Percentiles rank a stretch among this genome's conserved stretches.
Evolutionary conservation across 1,140 invertebrate genomes (phyloP).

Genomic region (Drosophila truncata): DNA sequence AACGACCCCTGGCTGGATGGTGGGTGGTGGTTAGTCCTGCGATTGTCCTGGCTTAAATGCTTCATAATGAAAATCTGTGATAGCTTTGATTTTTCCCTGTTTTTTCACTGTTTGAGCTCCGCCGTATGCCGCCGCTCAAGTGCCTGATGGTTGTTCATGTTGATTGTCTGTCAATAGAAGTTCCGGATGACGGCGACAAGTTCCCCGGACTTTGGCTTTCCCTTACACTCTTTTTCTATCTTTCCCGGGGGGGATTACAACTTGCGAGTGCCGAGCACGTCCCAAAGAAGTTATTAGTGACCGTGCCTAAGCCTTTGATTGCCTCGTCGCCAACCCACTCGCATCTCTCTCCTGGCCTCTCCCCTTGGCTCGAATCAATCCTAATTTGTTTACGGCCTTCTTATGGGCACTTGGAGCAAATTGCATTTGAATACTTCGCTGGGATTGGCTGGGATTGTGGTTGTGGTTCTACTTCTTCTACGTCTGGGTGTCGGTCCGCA

Average conservation of each 20-base stretch:
- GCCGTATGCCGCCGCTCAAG: constrained; percentile 55
- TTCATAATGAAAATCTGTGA: constrained; percentile 83
- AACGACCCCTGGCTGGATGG: constrained; percentile 12
- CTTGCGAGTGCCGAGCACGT: constrained; percentile 70
- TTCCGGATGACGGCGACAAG: constrained; percentile 18
- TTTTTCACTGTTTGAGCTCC: constrained; percentile 18
- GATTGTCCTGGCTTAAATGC: constrained; percentile 66
- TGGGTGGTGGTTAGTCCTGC: constrained; percentile 15
- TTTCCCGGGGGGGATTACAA: constrained; percentile 53
- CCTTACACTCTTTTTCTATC: background rate
- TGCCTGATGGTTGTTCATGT: constrained; percentile 76
- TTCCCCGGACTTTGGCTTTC: background rate
- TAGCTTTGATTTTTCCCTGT: constrained; percentile 74
- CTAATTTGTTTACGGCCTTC: constrained; percentile 57
- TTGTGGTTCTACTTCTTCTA: background rate
- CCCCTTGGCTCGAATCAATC: constrained; percentile 6
- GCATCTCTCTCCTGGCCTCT: background rate
- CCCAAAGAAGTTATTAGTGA: constrained; percentile 62
- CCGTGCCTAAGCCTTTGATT: constrained; percentile 77
- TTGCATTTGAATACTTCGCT: constrained; percentile 66
- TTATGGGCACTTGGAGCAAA: constrained; percentile 69
- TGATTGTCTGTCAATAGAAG: constrained; percentile 81
- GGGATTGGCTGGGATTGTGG: constrained; percentile 12
- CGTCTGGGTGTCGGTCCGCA: constrained; percentile 15
- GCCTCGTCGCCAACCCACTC: constrained; percentile 20